Conservation (phyloP, 2,797 vertebrate species). For the Darevskia nairensis region DNA sequence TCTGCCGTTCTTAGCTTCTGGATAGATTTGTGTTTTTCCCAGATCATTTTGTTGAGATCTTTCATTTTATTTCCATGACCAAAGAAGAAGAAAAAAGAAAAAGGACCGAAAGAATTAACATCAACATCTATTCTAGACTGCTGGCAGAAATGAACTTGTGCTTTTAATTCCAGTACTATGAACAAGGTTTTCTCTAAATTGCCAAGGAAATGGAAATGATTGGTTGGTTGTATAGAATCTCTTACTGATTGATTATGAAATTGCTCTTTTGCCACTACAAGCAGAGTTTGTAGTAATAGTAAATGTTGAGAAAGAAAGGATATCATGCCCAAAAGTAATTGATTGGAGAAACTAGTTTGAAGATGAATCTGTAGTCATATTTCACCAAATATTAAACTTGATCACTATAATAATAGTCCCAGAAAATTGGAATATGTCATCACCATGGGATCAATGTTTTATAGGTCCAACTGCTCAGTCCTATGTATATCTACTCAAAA, state of each 20-base stretch:
- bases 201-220: not conserved
- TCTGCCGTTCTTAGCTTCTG: slow-evolving; percentile 48
- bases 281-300: slow-evolving; percentile 24
- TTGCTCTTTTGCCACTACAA: slow-evolving; percentile 33
- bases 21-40: slow-evolving; percentile 59
- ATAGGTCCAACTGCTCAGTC: slow-evolving; percentile 45
- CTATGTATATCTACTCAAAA: no score
- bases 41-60: slow-evolving; percentile 19
- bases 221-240: not conserved
- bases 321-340: not conserved
- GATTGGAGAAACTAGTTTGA: slow-evolving; percentile 29
- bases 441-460: slow-evolving; percentile 32
- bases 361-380: slow-evolving; percentile 43
- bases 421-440: no score
- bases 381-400: no score
- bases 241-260: not conserved
- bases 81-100: not conserved
- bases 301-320: slow-evolving; percentile 13
- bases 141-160: not conserved
- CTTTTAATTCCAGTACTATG: not conserved
- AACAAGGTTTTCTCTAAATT: slow-evolving; percentile 6
- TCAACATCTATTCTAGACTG: not conserved
- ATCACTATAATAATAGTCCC: no score
- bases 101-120: slow-evolving; percentile 4
- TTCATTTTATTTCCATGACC: slow-evolving; percentile 9